Percentiles rank a stretch among this genome's conserved stretches.
These are phyloP conservation scores for Branchinecta sandiegonensis DNA, from an alignment of 2,888 invertebrate genomes.

Conservation along the genomic window DNA sequence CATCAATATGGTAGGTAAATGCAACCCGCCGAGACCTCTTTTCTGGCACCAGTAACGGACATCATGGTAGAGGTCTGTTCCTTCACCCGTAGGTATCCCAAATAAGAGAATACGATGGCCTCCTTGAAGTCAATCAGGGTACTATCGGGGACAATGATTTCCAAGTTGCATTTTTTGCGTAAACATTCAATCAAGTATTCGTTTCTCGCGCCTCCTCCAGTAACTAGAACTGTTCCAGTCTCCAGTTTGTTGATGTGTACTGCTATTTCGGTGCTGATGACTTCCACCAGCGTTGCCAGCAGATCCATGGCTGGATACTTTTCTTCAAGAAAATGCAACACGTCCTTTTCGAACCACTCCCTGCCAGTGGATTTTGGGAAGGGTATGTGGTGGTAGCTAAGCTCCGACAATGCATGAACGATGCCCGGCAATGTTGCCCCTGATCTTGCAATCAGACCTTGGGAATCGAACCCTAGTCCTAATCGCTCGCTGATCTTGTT, in stretches of 20 bases:
- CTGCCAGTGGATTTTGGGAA: slow-evolving; percentile 7
- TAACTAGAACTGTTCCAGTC: background rate
- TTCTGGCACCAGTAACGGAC: slow-evolving; percentile 3
- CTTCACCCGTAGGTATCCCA: background rate
- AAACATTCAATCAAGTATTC: background rate
- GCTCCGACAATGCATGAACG: background rate
- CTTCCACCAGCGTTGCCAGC: slow-evolving; percentile 9
- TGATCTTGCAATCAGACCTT: background rate
- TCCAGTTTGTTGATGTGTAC: background rate
- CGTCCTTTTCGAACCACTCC: slow-evolving; percentile 1
- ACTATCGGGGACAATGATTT: slow-evolving; percentile 3
- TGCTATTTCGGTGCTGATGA: background rate
- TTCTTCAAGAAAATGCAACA: background rate
- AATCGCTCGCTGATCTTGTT: background rate
- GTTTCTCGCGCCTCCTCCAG: slow-evolving; percentile 14
- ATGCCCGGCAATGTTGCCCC: background rate
- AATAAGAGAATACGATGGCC: background rate
- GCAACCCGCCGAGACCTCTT: background rate
- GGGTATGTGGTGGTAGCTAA: background rate
- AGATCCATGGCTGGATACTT: background rate
- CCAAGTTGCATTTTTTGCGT: background rate
- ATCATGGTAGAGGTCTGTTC: background rate
- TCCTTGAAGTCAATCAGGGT: background rate
- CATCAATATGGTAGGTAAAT: background rate
- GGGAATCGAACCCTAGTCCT: background rate